Conservation (phyloP, 2,797 vertebrate genomes). For the Paramormyrops hopkinsi region DNA sequence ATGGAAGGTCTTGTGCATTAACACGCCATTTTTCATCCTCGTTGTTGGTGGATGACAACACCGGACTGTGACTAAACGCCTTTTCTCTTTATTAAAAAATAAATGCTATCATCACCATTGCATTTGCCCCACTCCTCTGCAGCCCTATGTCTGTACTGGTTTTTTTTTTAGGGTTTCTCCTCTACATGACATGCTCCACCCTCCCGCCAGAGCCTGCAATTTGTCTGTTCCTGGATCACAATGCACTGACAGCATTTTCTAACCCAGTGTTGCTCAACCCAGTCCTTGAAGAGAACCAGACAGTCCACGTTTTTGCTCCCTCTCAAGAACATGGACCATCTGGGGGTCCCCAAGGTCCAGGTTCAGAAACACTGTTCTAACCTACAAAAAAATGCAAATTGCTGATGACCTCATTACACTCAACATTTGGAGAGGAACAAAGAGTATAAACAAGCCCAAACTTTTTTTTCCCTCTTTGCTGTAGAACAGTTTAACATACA, state of each 20-base stretch:
- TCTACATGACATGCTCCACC: not conserved
- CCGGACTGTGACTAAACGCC: constrained; percentile 16
- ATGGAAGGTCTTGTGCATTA: constrained; percentile 17
- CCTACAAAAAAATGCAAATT: not conserved
- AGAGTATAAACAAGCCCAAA: not conserved
- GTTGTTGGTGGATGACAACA: not conserved
- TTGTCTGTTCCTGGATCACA: not conserved
- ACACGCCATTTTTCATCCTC: constrained; percentile 17
- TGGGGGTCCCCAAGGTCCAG: not conserved
- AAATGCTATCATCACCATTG: not conserved
- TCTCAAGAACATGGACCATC: not conserved
- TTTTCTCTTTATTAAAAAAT: not conserved
- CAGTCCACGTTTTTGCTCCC: not conserved
- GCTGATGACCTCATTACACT: not conserved
- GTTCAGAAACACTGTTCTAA: not conserved
- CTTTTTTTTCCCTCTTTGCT: not conserved
- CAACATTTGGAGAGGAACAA: not conserved
- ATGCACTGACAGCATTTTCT: not conserved
- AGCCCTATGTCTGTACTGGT: not conserved
- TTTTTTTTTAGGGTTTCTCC: not conserved
- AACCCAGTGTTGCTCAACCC: not conserved
- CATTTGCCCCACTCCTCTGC: not conserved
- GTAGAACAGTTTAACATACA: not conserved
- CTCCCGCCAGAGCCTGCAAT: not conserved
- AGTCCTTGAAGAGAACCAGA: not conserved